A percentile compares a stretch with the other conserved stretches of the same genome.
Conservation (phyloP, 2,888 invertebrate species). For the Noctua janthe region DNA sequence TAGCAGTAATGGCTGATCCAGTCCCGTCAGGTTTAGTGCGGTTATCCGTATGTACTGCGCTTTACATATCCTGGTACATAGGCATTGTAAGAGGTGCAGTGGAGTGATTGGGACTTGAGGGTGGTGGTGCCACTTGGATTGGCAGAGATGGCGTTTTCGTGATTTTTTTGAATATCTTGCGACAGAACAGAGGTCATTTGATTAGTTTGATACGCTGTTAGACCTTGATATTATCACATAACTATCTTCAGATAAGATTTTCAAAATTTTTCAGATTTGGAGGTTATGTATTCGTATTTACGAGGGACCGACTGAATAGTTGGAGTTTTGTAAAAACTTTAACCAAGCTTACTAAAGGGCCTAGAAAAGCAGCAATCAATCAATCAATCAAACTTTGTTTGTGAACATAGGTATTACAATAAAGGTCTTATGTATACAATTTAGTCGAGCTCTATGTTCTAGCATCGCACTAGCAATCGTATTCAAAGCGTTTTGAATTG, state of each 20-base stretch:
- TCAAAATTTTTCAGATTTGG: not conserved
- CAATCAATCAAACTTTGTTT: too few species aligned
- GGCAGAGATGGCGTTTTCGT: not conserved
- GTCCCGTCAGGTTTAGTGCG: conserved; percentile 83
- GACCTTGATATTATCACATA: not conserved
- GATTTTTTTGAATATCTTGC: not conserved
- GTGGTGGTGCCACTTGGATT: not conserved
- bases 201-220: not conserved
- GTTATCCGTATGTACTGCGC: conserved; percentile 76
- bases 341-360: not conserved
- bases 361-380: too few species aligned
- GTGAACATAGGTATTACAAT: too few species aligned
- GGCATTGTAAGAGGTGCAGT: conserved; percentile 46
- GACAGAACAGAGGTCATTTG: not conserved
- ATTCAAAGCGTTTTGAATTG: not conserved
- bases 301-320: not conserved
- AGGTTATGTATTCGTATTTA: not conserved
- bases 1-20: conserved; percentile 90
- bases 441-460: too few species aligned
- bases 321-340: not conserved
- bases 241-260: not conserved
- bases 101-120: conserved; percentile 36
- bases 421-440: too few species aligned
- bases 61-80: conserved; percentile 58
- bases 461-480: not conserved